Evolutionary conservation across 2,113 vertebrate genomes (phyloP).

Genomic region (Tiliqua scincoides): DNA sequence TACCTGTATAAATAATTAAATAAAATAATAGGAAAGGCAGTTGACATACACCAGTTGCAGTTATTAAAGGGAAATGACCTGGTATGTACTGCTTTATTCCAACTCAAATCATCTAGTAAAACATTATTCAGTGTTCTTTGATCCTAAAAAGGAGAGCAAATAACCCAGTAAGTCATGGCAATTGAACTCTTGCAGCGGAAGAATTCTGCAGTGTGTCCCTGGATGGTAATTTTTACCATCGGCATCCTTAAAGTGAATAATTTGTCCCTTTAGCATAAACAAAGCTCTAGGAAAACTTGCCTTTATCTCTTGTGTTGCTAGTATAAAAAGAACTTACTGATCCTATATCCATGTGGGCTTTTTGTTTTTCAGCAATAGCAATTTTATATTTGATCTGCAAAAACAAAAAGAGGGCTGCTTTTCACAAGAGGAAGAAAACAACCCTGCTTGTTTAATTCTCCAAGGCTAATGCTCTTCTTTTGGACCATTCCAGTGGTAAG

Average conservation of each 20-base stretch:
- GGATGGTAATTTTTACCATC: not conserved
- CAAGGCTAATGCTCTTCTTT: slow-evolving; percentile 56
- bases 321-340: not conserved
- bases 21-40: too few species aligned
- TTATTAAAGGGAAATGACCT: not conserved
- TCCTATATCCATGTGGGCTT: not conserved
- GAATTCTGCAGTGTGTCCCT: not conserved
- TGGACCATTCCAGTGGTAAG: slow-evolving; percentile 47
- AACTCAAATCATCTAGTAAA: not conserved
- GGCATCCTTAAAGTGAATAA: not conserved
- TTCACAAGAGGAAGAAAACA: slow-evolving; percentile 23
- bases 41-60: not conserved
- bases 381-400: slow-evolving; percentile 30
- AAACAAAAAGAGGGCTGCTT: slow-evolving; percentile 28
- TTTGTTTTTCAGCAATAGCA: not conserved
- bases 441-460: slow-evolving; percentile 57
- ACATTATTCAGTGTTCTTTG: not conserved
- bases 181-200: not conserved
- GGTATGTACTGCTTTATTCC: not conserved
- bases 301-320: not conserved
- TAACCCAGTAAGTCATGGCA: not conserved
- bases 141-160: not conserved
- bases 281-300: not conserved
- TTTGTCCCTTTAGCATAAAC: not conserved
- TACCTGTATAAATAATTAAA: too few species aligned